Evolutionary conservation across 2,888 invertebrate species (phyloP).

Genomic region (Monopis laevigella): DNA sequence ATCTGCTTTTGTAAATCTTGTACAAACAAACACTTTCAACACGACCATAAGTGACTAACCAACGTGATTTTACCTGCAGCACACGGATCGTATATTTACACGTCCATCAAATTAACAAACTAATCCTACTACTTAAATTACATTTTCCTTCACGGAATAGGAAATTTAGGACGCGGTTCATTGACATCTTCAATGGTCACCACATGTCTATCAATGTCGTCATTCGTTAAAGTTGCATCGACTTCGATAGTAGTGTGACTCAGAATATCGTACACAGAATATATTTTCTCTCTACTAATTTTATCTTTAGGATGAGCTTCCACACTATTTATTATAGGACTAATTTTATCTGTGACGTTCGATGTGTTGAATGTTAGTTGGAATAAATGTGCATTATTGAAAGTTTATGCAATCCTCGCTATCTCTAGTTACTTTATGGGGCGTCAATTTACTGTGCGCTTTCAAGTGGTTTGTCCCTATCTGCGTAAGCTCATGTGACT

Average conservation of each 20-base stretch:
- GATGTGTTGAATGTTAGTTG: not conserved
- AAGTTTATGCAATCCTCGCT: conserved; percentile 9
- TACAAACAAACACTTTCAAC: not conserved
- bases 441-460: conserved; percentile 2
- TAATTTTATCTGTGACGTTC: conserved; percentile 8
- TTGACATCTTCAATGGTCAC: conserved; percentile 41
- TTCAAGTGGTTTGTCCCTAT: conserved; percentile 7
- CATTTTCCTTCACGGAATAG: conserved; percentile 6
- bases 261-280: conserved; percentile 2
- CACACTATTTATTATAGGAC: conserved; percentile 1
- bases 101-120: not conserved
- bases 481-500: not conserved
- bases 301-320: not conserved
- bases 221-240: conserved; percentile 18
- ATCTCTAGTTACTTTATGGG: conserved; percentile 4
- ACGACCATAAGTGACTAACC: not conserved
- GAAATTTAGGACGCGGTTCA: conserved; percentile 27
- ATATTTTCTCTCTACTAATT: conserved; percentile 4
- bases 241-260: conserved; percentile 6
- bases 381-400: conserved; percentile 5
- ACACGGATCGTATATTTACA: too few species aligned
- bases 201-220: conserved; percentile 41
- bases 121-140: not conserved
- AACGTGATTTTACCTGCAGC: not conserved
- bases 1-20: too few species aligned